Evolutionary conservation across 2,797 vertebrate genomes (phyloP), one percentile per base, ranked within the genome.

Genomic region (Lacerta bilineata): DNA sequence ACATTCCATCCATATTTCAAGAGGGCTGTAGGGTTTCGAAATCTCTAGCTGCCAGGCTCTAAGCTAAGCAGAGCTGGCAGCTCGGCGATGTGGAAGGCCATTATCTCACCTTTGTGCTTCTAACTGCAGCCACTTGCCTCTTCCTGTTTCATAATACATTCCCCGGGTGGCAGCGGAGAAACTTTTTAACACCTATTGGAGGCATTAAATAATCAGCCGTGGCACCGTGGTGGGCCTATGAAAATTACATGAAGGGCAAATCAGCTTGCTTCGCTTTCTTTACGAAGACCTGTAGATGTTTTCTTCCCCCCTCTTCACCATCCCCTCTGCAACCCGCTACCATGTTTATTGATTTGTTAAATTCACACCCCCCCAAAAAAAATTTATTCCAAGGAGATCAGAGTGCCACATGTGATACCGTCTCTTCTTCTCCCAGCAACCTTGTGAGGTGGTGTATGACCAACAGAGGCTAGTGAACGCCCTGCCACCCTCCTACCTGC

Each of bases 41-140:
- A 88, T 97, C 97, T 97, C 97, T 92, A 95, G 96, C 95, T 94
- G 93, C 94, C 86, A 8, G 8, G 27, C 90, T 96, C 97, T 97
- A 97, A 93, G 82, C 95, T 98, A 97, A 98, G 96, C 78, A 61
- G 94, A 94, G 95, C 95, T 97, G 98, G 96, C 98, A 96, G 97
- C 93, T 97, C 96, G 97, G 97, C 97, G 97, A 94, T 91, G 96
- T 93, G 92, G 96, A 97, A 98, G 96, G 93, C 97, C 96, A 98
- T 98, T 98, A 98, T 98, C 98, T 97, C 97, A 98, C 97, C 98
- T 98, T 97, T 96, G 96, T 97, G 96, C 97, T 96, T 97, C 97
- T 96, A 95, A 96, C 97, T 96, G 94, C 94, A 95, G 96, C 96
- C 96, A 96, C 96, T 97, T 96, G 97, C 96, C 97, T 98, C 95